Evolutionary conservation across 2,888 invertebrate genomes (phyloP), one percentile per base, ranked within the genome.

Genomic region (Troides helena): DNA sequence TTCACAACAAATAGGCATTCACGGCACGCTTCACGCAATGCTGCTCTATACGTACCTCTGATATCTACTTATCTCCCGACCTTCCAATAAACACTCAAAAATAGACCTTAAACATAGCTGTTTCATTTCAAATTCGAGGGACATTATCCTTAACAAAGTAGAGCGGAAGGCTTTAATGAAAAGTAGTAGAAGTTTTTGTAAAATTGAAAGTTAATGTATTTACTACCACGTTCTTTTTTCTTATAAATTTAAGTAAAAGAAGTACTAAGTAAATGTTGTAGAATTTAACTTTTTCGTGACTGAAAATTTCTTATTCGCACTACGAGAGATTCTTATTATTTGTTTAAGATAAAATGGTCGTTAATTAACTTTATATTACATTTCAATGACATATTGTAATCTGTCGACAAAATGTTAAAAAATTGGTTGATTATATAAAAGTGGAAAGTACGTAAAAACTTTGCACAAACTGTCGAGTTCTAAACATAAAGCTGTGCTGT

Each of bases 1-100:
- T 90, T 92, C 91, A 84, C 86, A 78, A 67, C 61, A 81, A 81
- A 80, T 82, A 81, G 79, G 77, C 75, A 90, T 86, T 83, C 86
- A 65, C 74, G 76, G 78, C 88, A 89, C 88, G 88, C 80, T 78
- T 80, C 84, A 84, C 80, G 65, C 70, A 64, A 65, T 68, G 57
- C 58, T 74, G 76, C 75, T 76, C 76, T 76, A 81, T 80, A 80
- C 80, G 75, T 61, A 61, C 67, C 43, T 56, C 53, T 63, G 53
- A 39, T 25, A 63, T 65, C 61, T 61, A 68, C 46, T 66, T 65
- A 65, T 43, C 21, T 58, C 58, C 56, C 62, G 30, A 46, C 30
- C 30, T 65, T 53, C 4, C 23, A 8, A 25, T 21, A 43, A 67
- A 50, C 69, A 58, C 36, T 56, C 53, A 43, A 63, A 63, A 63